Evolutionary conservation across 2,888 invertebrate genomes (phyloP), one percentile per base, ranked within the genome.

Genomic region (Drosophila melanocephala): DNA sequence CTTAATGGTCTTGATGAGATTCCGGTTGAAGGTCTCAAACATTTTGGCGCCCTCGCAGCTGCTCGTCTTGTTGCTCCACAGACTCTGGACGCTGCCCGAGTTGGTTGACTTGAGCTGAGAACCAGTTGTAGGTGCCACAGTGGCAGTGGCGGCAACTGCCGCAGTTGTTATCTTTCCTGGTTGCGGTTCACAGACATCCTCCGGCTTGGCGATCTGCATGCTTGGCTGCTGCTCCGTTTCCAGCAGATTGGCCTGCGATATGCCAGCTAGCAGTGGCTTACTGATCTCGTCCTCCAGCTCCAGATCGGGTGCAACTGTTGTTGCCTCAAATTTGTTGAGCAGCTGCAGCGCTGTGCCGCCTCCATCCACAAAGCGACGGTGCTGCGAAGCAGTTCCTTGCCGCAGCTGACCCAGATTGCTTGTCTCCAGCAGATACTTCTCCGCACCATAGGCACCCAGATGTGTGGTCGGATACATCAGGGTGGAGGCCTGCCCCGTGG

Each of bases 1-100:
- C 93, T 93, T 94, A 7, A 94, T 94, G 0, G 94, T 93, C 89
- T 93, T 94, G 42, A 94, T 94, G 50, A 94, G 87, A 87, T 94
- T 94, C 58, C 93, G 81, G 73, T 94, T 94, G 81, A 94, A 94
- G 62, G 91, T 93, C 77, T 94, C 94, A 66, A 94, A 94, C 80
- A 94, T 90, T 75, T 93, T 93, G 50, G 93, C 93, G 42, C 94
- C 93, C 65, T 93, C 94, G 60, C 92, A 93, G 75, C 93, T 93
- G 83, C 93, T 94, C 14, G 93, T 92, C 72, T 92, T 93, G 73
- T 92, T 93, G 81, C 93, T 94, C 93, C 94, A 94, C 35, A 94
- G 75, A 69, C 94, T 94, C 73, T 93, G 93, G 14, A 93, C 93
- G 69, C 94, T 93, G 63, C 93, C 94, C 56, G 93, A 92, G 42